Conservation (phyloP, 30 jellyfish, hydroid and myxozoan species). For the Aurelia coerulea region DNA sequence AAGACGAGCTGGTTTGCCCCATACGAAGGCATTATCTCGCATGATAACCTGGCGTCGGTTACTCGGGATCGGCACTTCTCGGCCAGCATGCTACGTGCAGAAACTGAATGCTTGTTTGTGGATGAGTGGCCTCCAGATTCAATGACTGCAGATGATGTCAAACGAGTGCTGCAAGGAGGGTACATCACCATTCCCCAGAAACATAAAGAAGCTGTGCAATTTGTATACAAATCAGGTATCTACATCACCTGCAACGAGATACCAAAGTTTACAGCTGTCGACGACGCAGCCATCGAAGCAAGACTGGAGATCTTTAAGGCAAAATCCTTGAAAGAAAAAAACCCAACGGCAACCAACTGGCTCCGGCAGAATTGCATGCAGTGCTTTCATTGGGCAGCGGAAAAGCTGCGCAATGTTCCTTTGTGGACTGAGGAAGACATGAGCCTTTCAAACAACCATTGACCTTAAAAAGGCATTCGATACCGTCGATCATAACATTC, state of each 20-base stretch:
- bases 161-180: background rate
- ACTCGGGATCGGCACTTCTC: no score
- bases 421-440: background rate
- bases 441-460: no score
- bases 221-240: background rate
- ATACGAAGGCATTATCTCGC: no score
- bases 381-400: conserved; percentile 1
- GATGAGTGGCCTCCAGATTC: no score
- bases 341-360: background rate
- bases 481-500: no score
- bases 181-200: background rate
- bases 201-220: background rate
- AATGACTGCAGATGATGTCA: no score
- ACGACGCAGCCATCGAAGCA: background rate
- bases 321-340: background rate
- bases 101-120: no score
- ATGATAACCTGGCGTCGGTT: no score
- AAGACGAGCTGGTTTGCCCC: no score
- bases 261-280: background rate
- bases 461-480: no score
- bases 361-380: background rate
- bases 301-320: background rate
- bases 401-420: background rate
- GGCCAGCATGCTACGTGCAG: no score
- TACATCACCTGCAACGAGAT: conserved; percentile 3